Evolutionary conservation across 64 coral and sea anemone genomes (phyloP), one percentile per base, ranked within the genome.

Genomic region (Hydrozoanthus tunicans): DNA sequence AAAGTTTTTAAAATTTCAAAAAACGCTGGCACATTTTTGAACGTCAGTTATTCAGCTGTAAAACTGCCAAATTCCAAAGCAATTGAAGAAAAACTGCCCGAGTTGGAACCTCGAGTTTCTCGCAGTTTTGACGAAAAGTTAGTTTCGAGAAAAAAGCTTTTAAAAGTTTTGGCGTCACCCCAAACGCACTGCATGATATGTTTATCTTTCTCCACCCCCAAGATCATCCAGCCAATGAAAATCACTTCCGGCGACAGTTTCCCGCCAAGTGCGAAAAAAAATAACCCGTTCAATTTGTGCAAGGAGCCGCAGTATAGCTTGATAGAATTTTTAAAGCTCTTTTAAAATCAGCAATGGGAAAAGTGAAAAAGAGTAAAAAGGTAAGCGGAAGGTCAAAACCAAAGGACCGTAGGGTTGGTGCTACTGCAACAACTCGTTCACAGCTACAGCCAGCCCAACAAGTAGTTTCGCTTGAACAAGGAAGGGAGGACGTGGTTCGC

Each of bases 1-100:
- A 20, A 20, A 20, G 20, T 20, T 20, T 20, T 20, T 20, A 20
- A 20, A 20, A 20, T 20, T 20, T 20, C 20, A 20, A 20, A 20
- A 20, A 20, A 20, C 20, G 70, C 72, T 75, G 72, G 51, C 72
- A 75, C 72, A 52, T 75, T 75, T 75, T 75, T 75, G 72, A 75
- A 75, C 72, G 25, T 75, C 72, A 75, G 72, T 75, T 75, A 75
- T 75, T 75, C 51, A 75, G 72, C 72, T 43, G 72, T 75, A 75
- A 75, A 75, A 75, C 72, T 75, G 72, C 72, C 72, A 75, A 75
- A 75, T 75, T 75, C 20, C 20, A 20, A 20, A 20, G 20, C 20
- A 20, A 20, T 20, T 20, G 20, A 20, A 20, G 20, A 20, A 20
- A 20, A 20, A 20, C 20, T 20, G 20, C 20, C 20, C 20, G 20